Base-by-base conservation (phyloP, 37 sponge, comb jelly and placozoan genomes). In the Beroe ovata region DNA sequence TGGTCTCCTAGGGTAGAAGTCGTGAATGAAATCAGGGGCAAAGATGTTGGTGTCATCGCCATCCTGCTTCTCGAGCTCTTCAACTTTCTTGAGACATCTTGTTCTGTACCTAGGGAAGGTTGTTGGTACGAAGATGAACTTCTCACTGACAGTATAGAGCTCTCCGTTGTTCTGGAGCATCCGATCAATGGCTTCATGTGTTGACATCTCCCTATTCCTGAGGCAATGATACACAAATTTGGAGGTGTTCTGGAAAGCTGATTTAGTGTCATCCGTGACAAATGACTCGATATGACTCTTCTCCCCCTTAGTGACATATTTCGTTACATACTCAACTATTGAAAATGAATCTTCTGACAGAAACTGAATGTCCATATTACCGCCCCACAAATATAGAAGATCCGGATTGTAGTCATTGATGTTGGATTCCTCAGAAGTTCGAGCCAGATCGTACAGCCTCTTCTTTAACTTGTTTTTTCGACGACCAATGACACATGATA, bases 151-250 rank as follows among this genome's bases (percentile, higher is more conserved):
- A 11, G 4, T 8, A 16, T 25, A 69, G 38, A 69, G 20, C 38
- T 69, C 71, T 8, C 71, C 71, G 71, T 69, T 69, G 71, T 34
- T 29, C 38, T 69, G 71, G 20, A 69, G 71, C 26, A 69, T 69
- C 38, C 71, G 30, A 69, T 69, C 71, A 36, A 25, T 25, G 38
- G 36, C 71, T 35, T 69, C 71, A 8, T 69, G 71, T 1, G 71
- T 38, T 21, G 20, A 6, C 71, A 69, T 69, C 32, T 29, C 38
- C 19, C 71, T 16, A 25, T 29, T 36, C 4, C 38, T 6, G 3
- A 69, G 36, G 38, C 19, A 8, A 14, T 29, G 8, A 36, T 36
- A 69, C 11, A 38, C 71, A 25, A 69, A 69, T 38, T 69, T 69
- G 8, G 36, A 69, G 38, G 25, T 11, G 3, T 34, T 29, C 71